Evolutionary conservation across 2,113 vertebrate species (phyloP).

Genomic region (Cygnus buccinator): DNA sequence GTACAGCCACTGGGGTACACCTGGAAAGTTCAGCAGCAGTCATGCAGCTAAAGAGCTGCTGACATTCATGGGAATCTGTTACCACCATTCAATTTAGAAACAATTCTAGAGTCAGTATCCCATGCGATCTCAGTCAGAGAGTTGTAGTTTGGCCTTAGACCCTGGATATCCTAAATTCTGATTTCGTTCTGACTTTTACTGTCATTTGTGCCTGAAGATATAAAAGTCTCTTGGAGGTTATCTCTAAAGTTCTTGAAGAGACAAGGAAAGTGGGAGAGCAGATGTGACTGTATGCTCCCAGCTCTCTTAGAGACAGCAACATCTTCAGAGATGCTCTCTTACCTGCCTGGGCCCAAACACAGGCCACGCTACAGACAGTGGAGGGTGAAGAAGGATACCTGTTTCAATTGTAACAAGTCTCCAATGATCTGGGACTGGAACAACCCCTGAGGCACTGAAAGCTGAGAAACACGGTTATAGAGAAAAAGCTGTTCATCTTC

Average conservation of each 20-base stretch:
- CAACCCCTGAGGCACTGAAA: not conserved
- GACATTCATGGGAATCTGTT: slow-evolving; percentile 59
- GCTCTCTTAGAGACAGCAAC: not conserved
- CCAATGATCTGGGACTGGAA: not conserved
- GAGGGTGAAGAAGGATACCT: not conserved
- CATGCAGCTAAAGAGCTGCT: slow-evolving; percentile 66
- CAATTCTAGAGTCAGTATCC: not conserved
- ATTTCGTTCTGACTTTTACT: not conserved
- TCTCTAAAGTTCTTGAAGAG: not conserved
- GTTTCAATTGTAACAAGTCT: not conserved
- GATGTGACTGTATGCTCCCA: not conserved
- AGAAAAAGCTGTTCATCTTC: not conserved
- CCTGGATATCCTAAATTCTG: slow-evolving; percentile 22
- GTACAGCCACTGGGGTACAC: slow-evolving; percentile 19
- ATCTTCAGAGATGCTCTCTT: not conserved
- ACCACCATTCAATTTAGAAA: slow-evolving; percentile 52
- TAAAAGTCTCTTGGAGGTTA: not conserved
- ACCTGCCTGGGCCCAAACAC: not conserved
- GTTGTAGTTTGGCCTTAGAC: not conserved
- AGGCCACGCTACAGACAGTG: not conserved
- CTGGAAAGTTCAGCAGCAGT: slow-evolving; percentile 60
- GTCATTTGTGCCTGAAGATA: not conserved
- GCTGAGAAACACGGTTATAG: not conserved
- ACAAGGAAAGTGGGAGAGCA: not conserved
- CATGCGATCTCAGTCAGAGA: not conserved